Evolutionary conservation across 2,797 vertebrate species (phyloP).

Genomic region (Myoxocephalus aenaeus): DNA sequence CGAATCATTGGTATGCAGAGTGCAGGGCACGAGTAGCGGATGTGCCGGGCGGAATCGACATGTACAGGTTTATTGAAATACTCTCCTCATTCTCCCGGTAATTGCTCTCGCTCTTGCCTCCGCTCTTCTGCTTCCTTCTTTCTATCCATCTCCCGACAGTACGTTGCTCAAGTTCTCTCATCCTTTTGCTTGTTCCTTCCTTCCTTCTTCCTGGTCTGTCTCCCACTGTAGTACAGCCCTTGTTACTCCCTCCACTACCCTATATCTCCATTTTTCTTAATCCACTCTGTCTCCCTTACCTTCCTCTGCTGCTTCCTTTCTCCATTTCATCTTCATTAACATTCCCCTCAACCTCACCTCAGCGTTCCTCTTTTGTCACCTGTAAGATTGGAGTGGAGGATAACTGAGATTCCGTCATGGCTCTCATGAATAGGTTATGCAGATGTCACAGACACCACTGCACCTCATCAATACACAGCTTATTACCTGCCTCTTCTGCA

Average conservation of each 20-base stretch:
- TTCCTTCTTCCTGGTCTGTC: constrained; percentile 39
- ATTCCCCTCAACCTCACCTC: constrained; percentile 50
- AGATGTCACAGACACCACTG: constrained; percentile 68
- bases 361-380: constrained; percentile 63
- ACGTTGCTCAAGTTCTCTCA: constrained; percentile 47
- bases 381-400: constrained; percentile 65
- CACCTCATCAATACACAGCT: constrained; percentile 72
- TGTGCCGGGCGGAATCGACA: constrained; percentile 70
- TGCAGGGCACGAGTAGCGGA: constrained; percentile 54
- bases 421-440: constrained; percentile 79
- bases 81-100: constrained; percentile 72
- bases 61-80: constrained; percentile 79
- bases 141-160: constrained; percentile 32
- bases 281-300: constrained; percentile 33
- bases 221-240: constrained; percentile 19
- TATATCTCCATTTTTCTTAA: constrained; percentile 34
- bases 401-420: constrained; percentile 73
- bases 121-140: constrained; percentile 34
- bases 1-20: constrained; percentile 79
- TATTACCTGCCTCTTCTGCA: constrained; percentile 61
- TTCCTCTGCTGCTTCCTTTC: constrained; percentile 39
- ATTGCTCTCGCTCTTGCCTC: constrained; percentile 65
- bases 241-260: constrained; percentile 28
- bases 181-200: constrained; percentile 39
- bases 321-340: constrained; percentile 61